phyloP scores from a whole-genome alignment of 2,113 vertebrate species.

The Plecotus auritus region DNA sequence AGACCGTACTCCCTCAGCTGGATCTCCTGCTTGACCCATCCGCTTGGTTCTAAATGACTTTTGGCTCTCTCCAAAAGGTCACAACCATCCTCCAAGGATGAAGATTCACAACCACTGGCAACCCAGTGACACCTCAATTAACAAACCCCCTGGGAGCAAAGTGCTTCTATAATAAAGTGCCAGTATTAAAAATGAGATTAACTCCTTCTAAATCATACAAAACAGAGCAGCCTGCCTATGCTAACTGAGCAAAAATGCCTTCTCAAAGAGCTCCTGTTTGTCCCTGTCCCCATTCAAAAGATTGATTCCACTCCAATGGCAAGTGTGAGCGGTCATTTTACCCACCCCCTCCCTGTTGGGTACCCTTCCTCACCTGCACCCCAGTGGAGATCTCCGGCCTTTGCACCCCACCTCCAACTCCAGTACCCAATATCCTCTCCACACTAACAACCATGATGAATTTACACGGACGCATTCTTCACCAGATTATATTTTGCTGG shows the following conservation, averaged over 20 bases:
- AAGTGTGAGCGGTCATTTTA: background rate
- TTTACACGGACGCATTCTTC: background rate
- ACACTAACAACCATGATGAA: background rate
- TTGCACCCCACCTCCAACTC: background rate
- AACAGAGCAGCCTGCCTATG: background rate
- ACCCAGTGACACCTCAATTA: constrained; percentile 71
- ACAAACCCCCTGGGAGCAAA: constrained; percentile 41
- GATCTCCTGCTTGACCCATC: background rate
- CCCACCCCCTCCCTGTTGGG: no score
- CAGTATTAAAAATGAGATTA: constrained; percentile 67
- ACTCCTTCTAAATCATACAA: constrained; percentile 64
- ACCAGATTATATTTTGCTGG: background rate
- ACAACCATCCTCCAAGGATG: constrained; percentile 37
- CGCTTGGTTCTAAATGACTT: constrained; percentile 50
- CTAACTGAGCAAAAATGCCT: background rate
- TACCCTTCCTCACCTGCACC: no score
- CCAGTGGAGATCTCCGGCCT: background rate
- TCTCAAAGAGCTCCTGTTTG: constrained; percentile 28
- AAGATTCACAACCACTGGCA: constrained; percentile 66
- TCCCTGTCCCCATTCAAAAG: background rate
- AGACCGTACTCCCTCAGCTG: background rate
- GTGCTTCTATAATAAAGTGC: constrained; percentile 63
- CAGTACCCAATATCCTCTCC: background rate
- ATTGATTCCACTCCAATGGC: background rate
- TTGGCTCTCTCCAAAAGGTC: constrained; percentile 59